Percentiles rank a stretch among this genome's conserved stretches.
Evolutionary conservation across 2,113 vertebrate species (phyloP).

Genomic region (Thunnus thynnus): DNA sequence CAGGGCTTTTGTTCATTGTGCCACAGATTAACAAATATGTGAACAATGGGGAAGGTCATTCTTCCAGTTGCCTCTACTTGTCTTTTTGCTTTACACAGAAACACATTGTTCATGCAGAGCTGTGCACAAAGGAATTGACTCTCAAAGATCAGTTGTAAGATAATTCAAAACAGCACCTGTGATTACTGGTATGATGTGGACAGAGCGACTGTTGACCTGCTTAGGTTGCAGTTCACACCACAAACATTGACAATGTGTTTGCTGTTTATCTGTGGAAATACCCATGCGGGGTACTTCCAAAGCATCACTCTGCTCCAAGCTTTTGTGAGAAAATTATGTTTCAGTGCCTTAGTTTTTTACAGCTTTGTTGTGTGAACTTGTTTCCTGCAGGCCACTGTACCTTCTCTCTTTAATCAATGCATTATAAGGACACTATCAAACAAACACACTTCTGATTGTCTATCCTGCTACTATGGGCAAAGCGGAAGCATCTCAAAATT

Average conservation of each 20-base stretch:
- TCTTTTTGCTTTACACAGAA: slow-evolving; percentile 5
- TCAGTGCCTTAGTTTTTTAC: slow-evolving; percentile 1
- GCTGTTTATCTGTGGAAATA: slow-evolving; percentile 58
- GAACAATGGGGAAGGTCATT: slow-evolving; percentile 8
- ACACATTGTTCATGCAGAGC: not conserved
- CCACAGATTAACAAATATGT: slow-evolving; percentile 18
- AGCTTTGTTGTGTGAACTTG: not conserved
- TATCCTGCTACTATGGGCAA: too few relatives aligned
- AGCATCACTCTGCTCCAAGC: not conserved
- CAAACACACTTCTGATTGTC: not conserved
- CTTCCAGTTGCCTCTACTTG: slow-evolving; percentile 1
- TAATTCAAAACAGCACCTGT: not conserved
- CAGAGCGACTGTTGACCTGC: not conserved
- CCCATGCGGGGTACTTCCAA: slow-evolving; percentile 52
- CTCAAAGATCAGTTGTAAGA: slow-evolving; percentile 8
- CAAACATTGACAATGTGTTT: slow-evolving; percentile 25
- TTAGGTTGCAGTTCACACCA: not conserved
- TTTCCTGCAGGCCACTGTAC: too few relatives aligned
- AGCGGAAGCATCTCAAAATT: not conserved
- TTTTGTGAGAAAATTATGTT: not conserved
- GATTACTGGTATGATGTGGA: slow-evolving; percentile 6
- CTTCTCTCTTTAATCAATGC: not conserved
- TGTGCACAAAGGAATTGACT: not conserved
- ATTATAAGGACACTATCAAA: not conserved
- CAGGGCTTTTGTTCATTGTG: slow-evolving; percentile 46